A percentile compares a stretch with the other conserved stretches of the same genome.
These are phyloP conservation scores for Cryptocephalus moraei DNA, from an alignment of 2,888 invertebrate genomes.

Conservation along the genomic window DNA sequence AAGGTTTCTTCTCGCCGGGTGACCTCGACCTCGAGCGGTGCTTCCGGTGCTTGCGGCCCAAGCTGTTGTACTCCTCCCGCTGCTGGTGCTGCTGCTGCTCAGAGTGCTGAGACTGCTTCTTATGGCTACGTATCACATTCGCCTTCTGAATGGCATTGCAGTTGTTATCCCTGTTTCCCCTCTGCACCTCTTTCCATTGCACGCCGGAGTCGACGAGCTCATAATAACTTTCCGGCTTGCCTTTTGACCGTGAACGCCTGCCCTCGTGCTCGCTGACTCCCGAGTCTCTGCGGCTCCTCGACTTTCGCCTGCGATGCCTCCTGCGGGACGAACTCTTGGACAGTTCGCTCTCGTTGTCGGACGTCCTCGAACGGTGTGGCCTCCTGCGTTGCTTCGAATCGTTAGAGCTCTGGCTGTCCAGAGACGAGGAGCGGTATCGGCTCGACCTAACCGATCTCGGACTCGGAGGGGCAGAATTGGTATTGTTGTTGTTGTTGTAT, in stretches of 20 bases:
- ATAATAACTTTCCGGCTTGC: conserved; percentile 32
- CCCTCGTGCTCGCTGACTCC: conserved; percentile 61
- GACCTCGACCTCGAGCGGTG: conserved; percentile 47
- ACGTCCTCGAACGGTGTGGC: conserved; percentile 66
- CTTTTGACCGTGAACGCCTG: conserved; percentile 26
- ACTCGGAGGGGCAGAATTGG: conserved; percentile 46
- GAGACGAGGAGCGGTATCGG: conserved; percentile 62
- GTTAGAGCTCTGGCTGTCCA: conserved; percentile 83
- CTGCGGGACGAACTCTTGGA: conserved; percentile 75
- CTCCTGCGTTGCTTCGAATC: conserved; percentile 68
- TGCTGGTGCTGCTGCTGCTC: conserved; percentile 12
- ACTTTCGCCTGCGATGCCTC: conserved; percentile 64
- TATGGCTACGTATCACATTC: conserved; percentile 52
- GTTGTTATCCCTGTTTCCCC: conserved; percentile 39
- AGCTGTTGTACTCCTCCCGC: conserved; percentile 9
- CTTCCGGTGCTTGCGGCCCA: conserved; percentile 22
- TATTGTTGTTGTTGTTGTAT: conserved; percentile 43
- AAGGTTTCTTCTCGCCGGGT: conserved; percentile 56
- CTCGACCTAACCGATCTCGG: conserved; percentile 76
- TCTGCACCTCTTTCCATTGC: conserved; percentile 81
- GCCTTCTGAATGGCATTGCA: conserved; percentile 56
- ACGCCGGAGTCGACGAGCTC: conserved; percentile 80
- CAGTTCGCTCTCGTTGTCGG: conserved; percentile 84
- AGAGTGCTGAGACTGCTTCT: conserved; percentile 13
- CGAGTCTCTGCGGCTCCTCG: conserved; percentile 63